Evolutionary conservation across 1,140 invertebrate species (phyloP), one percentile per base, ranked within the genome.

Genomic region (Globodera ellingtonae): DNA sequence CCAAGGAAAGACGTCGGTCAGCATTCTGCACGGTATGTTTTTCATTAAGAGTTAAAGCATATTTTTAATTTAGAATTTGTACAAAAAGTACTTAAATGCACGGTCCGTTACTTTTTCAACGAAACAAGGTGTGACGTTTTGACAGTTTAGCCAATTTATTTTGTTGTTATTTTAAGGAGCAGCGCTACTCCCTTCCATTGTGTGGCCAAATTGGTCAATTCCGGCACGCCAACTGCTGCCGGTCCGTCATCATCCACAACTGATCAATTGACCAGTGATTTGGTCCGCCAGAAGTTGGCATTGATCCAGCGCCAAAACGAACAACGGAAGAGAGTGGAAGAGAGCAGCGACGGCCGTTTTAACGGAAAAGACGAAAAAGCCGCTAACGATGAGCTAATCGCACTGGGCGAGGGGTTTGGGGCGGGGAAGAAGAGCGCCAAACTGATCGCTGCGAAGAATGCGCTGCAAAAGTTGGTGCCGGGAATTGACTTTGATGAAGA

Each of bases 401-500:
- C 77, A 15, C 24, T 87, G 4, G 86, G 85, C 6, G 67, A 81
- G n/a, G 85, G 85, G 6, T 79, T 75, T 59, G 85, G 85, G 4
- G 77, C 56, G n/a, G 75, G 78, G 6, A 86, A 87, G 62, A 86
- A 87, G 66, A 52, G 50, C 9, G 86, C 85, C 13, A 86, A 87
- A 76, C 72, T 84, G 56, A 72, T 66, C 10, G 85, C 85, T 24
- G 85, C 85, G 0, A 75, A 77, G 50, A 78, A 87, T 24, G 82
- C 81, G 44, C 50, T 85, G 13, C 65, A 79, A 9, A 50, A 62
- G 50, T 72, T 85, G 47, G 78, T 85, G 24, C 84, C 84, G n/a
- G 84, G 79, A 47, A 79, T 81, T 50, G 81, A 79, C 18, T 85
- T 85, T 76, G 77, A 86, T 56, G 70, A 47, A 6, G 79, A 85